These are phyloP conservation scores for Porites cylindrica DNA, from an alignment of 92 coral and sea anemone genomes.

Conservation along the genomic window DNA sequence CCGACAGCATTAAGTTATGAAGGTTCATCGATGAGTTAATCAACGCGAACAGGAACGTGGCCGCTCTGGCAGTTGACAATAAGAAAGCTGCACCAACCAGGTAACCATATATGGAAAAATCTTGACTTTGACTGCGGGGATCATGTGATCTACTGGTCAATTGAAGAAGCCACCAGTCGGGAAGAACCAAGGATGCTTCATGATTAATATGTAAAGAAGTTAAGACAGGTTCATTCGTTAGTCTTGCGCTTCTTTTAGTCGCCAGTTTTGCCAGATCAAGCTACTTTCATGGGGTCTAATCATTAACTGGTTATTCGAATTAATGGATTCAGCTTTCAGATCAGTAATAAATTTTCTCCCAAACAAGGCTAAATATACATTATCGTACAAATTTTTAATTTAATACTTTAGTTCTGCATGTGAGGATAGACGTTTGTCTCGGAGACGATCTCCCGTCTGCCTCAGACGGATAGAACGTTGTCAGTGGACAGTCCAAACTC, in stretches of 20 bases:
- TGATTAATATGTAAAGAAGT: neutral
- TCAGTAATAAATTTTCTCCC: too few species aligned
- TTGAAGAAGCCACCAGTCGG: neutral
- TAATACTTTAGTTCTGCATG: too few species aligned
- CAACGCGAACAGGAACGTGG: slow-evolving; percentile 49
- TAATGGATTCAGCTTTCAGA: too few species aligned
- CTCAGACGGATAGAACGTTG: too few species aligned
- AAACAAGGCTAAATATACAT: too few species aligned
- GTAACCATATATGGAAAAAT: slow-evolving; percentile 55
- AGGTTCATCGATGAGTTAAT: slow-evolving; percentile 66
- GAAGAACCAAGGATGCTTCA: neutral
- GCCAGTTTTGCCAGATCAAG: too few species aligned
- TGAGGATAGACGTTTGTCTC: too few species aligned
- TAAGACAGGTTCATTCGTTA: neutral
- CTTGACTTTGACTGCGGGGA: neutral
- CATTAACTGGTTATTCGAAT: too few species aligned
- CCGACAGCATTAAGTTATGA: slow-evolving; percentile 49
- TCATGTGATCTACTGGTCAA: slow-evolving; percentile 1
- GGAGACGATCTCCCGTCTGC: too few species aligned
- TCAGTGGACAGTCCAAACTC: too few species aligned
- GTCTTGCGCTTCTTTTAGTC: neutral
- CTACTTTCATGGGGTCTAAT: too few species aligned
- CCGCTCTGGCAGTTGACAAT: slow-evolving; percentile 61
- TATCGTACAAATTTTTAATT: too few species aligned
- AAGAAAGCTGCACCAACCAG: slow-evolving; percentile 63